Evolutionary conservation across 2,888 invertebrate genomes (phyloP).

Genomic region (Cryptops parisi): DNA sequence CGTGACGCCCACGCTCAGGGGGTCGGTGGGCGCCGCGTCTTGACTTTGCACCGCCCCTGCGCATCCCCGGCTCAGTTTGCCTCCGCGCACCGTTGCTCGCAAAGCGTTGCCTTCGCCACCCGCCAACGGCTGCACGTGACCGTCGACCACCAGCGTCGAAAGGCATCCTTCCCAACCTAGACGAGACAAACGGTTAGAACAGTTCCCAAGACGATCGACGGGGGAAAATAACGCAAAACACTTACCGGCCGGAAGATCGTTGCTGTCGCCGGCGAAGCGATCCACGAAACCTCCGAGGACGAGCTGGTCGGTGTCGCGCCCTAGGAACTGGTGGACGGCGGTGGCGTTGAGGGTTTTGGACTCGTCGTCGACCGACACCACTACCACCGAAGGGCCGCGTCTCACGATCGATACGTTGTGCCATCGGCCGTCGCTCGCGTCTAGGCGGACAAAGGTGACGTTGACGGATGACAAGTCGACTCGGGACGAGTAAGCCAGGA

Average conservation of each 20-base stretch:
- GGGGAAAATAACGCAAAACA: slow-evolving; percentile 2
- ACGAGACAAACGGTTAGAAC: slow-evolving; percentile 18
- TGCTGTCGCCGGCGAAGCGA: slow-evolving; percentile 13
- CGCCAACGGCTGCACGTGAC: slow-evolving; percentile 77
- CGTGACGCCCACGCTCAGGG: slow-evolving; percentile 81
- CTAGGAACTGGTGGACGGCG: slow-evolving; percentile 79
- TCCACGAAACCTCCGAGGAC: slow-evolving; percentile 46
- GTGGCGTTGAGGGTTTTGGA: slow-evolving; percentile 65
- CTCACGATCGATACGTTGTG: slow-evolving; percentile 68
- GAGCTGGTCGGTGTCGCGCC: slow-evolving; percentile 69
- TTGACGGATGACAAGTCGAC: slow-evolving; percentile 53
- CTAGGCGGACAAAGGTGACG: slow-evolving; percentile 49
- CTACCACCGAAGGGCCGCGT: slow-evolving; percentile 40
- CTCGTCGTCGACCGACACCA: slow-evolving; percentile 52
- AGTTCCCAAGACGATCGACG: slow-evolving; percentile 10
- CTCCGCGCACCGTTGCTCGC: slow-evolving; percentile 33
- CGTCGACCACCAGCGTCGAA: slow-evolving; percentile 74
- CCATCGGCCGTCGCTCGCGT: slow-evolving; percentile 68
- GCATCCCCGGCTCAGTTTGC: slow-evolving; percentile 61
- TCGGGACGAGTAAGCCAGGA: slow-evolving; percentile 62
- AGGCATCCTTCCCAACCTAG: slow-evolving; percentile 73
- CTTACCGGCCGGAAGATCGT: slow-evolving; percentile 9
- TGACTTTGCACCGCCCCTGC: slow-evolving; percentile 52
- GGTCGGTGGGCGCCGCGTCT: slow-evolving; percentile 63
- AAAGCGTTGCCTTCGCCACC: too few species aligned